Conservation (phyloP, 2,888 invertebrate species). For the Trimorus sp. region DNA sequence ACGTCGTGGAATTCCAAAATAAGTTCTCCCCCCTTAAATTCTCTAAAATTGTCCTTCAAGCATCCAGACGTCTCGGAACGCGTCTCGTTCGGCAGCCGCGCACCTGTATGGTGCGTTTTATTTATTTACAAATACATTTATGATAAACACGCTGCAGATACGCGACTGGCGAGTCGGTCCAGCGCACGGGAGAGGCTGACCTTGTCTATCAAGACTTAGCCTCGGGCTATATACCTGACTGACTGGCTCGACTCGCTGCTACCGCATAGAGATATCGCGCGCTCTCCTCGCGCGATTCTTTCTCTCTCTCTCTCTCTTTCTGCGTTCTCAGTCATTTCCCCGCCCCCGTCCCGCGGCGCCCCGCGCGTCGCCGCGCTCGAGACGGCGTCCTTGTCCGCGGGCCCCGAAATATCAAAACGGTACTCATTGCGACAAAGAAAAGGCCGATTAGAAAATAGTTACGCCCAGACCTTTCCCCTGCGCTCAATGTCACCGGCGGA, state of each 20-base stretch:
- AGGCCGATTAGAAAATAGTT: conserved; percentile 51
- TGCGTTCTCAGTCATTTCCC: conserved; percentile 1
- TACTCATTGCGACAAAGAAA: conserved; percentile 51
- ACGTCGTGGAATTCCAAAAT: no score
- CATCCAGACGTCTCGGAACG: neutral
- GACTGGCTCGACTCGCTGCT: conserved; percentile 75
- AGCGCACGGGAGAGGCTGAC: conserved; percentile 77
- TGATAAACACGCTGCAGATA: conserved; percentile 73
- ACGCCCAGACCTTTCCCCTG: conserved; percentile 43
- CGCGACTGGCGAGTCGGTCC: conserved; percentile 64
- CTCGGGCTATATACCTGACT: conserved; percentile 79
- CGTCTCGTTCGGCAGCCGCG: neutral
- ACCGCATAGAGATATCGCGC: conserved; percentile 72
- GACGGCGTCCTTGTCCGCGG: conserved; percentile 47
- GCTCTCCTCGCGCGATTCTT: conserved; percentile 68
- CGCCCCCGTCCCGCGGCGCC: neutral
- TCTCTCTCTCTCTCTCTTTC: conserved; percentile 14
- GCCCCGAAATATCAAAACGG: conserved; percentile 47
- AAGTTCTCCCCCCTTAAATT: no score
- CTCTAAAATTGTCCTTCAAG: no score
- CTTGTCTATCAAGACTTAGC: conserved; percentile 81
- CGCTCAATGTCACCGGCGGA: conserved; percentile 20
- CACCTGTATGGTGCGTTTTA: conserved; percentile 38
- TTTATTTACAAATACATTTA: conserved; percentile 74
- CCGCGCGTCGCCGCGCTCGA: conserved; percentile 7